Base-by-base conservation (phyloP, 2,113 vertebrate species). In the Jacana jacana region DNA sequence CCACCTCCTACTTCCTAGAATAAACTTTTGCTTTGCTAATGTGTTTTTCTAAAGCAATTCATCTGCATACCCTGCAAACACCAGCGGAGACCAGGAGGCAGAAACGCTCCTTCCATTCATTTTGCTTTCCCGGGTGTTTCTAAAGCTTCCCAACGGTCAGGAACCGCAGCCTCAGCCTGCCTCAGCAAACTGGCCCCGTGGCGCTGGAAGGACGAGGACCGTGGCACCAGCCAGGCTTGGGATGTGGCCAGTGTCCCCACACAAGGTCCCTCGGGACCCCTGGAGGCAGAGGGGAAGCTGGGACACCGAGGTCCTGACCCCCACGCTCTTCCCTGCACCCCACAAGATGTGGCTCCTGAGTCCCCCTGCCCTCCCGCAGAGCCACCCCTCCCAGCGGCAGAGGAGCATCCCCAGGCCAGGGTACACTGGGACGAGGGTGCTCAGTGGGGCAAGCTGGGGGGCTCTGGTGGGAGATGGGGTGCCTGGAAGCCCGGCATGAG, bases 21-120 rank as follows among this genome's bases (percentile, higher is more conserved):
- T 95, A 94, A 97, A 96, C 95, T 97, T 97, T 97, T 96, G 96
- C 97, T 97, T 96, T 95, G 92, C 96, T 96, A 92, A 96, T 97
- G 92, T 95, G 91, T 95, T 95, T 96, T 96, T 95, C 88, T 92
- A 92, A 92, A 95, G 92, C 95, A 94, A 90, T 94, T 93, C 93
- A 97, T 95, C 94, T 94, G 90, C 96, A 95, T 68, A 88, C 80
- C 89, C 89, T 70, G 95, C 88, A 96, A 97, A 93, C 88, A 87
- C 77, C 16, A 72, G 42, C 7, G 11, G 51, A 69, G 82, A 81
- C 16, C 77, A 77, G 86, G 85, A 28, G 40, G 79, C 88, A 83
- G 40, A 72, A 54, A 72, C 0, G 37, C 81, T 96, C 82, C 63
- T 92, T 80, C 86, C 22, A 75, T 64, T 60, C 73, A 77, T 23